Percentiles rank a stretch among this genome's conserved stretches.
Conservation (phyloP, 2,888 invertebrate genomes). For the Polyommatus icarus region DNA sequence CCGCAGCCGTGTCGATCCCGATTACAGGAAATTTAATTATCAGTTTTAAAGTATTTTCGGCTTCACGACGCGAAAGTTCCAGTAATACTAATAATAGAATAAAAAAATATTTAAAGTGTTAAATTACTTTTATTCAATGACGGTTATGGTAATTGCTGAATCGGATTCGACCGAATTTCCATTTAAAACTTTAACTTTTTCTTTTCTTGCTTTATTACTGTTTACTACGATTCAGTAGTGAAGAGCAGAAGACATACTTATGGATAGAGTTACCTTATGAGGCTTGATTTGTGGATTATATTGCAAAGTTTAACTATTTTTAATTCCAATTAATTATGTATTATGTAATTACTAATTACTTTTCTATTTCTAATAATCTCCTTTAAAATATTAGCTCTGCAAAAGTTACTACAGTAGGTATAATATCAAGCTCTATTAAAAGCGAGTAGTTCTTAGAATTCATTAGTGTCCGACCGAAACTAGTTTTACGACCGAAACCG, state of each 20-base stretch:
- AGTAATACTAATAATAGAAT: conserved; percentile 10
- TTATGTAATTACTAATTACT: not conserved
- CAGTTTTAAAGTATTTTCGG: conserved; percentile 28
- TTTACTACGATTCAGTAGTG: not conserved
- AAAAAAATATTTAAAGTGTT: conserved; percentile 1
- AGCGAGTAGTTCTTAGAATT: not conserved
- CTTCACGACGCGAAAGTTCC: not conserved
- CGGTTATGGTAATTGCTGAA: not conserved
- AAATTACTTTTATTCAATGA: not conserved
- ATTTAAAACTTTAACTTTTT: not conserved
- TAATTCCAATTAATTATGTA: not conserved
- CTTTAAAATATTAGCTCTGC: not conserved
- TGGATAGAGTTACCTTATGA: too few relatives aligned
- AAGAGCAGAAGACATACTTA: too few relatives aligned
- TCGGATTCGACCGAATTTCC: not conserved
- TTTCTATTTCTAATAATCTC: not conserved
- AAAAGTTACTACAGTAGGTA: not conserved
- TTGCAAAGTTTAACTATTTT: too few relatives aligned
- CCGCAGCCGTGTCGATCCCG: conserved; percentile 1
- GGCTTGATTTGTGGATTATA: too few relatives aligned
- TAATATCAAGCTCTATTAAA: not conserved
- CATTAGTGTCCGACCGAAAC: too few relatives aligned
- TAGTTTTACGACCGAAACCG: too few relatives aligned
- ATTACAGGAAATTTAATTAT: conserved; percentile 28
- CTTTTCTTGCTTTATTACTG: not conserved